A percentile compares a stretch with the other conserved stretches of the same genome.
These are phyloP conservation scores for Phodopus roborovskii DNA, from an alignment of 2,113 vertebrate genomes.

Conservation along the genomic window DNA sequence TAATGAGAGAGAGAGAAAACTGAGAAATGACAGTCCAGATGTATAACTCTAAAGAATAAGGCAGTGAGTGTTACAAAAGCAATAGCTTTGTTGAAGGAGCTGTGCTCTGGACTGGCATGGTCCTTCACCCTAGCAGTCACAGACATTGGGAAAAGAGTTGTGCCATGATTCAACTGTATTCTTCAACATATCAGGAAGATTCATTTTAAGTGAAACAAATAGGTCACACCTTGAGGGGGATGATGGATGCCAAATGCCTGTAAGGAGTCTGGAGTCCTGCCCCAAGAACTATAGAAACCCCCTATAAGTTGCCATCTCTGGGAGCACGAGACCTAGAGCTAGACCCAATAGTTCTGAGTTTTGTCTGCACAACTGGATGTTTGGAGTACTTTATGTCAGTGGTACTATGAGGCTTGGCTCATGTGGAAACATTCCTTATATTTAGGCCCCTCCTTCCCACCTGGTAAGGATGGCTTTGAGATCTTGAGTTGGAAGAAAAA, in stretches of 20 bases:
- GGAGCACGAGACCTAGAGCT: background rate
- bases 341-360: background rate
- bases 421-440: background rate
- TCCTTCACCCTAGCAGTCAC: background rate
- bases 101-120: background rate
- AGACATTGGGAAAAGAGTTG: background rate
- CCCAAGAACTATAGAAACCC: background rate
- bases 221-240: background rate
- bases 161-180: background rate
- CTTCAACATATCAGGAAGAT: background rate
- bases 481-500: background rate
- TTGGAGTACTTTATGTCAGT: background rate
- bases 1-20: background rate
- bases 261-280: background rate
- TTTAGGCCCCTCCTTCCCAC: background rate
- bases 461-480: background rate
- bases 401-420: background rate
- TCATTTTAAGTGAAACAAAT: background rate
- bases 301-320: background rate
- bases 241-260: background rate
- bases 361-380: background rate
- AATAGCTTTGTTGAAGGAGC: background rate
- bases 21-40: slow-evolving; percentile 13
- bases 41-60: slow-evolving; percentile 50
- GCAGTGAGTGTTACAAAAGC: background rate